Percentiles rank a stretch among this genome's conserved stretches.
Conservation (phyloP, 2,797 vertebrate species). For the Neosilurus mollespiculum region DNA sequence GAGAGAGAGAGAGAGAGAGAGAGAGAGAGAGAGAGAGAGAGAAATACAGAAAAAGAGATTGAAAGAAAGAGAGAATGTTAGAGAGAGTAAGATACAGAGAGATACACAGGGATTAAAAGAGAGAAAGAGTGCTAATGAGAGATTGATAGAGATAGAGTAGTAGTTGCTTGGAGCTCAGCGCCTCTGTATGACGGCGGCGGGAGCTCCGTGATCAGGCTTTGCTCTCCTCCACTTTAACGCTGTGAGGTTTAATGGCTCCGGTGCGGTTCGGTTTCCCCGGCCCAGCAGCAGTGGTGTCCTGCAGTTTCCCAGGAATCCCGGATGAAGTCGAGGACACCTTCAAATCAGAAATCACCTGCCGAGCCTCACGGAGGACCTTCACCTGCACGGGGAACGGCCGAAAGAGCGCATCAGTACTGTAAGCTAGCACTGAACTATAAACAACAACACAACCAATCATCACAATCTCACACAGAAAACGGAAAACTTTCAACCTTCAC, state of each 20-base stretch:
- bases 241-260: conserved; percentile 91
- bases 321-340: conserved; percentile 70
- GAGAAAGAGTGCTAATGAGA: not conserved
- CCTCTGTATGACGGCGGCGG: not conserved
- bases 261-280: conserved; percentile 87
- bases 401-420: not conserved
- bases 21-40: not conserved
- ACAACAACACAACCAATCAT: no score
- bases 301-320: conserved; percentile 81
- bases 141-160: not conserved
- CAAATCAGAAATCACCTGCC: conserved; percentile 75
- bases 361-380: conserved; percentile 79
- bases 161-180: not conserved
- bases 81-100: not conserved
- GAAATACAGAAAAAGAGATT: not conserved
- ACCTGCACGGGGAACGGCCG: conserved; percentile 62
- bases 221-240: conserved; percentile 89
- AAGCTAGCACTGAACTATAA: fast-evolving
- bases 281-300: conserved; percentile 76
- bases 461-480: no score
- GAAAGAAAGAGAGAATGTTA: no score
- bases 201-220: conserved; percentile 81
- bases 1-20: not conserved
- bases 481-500: not conserved
- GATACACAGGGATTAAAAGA: not conserved